Evolutionary conservation across 1,140 invertebrate species (phyloP), one percentile per base, ranked within the genome.

Genomic region (Sweltsa coloradensis): DNA sequence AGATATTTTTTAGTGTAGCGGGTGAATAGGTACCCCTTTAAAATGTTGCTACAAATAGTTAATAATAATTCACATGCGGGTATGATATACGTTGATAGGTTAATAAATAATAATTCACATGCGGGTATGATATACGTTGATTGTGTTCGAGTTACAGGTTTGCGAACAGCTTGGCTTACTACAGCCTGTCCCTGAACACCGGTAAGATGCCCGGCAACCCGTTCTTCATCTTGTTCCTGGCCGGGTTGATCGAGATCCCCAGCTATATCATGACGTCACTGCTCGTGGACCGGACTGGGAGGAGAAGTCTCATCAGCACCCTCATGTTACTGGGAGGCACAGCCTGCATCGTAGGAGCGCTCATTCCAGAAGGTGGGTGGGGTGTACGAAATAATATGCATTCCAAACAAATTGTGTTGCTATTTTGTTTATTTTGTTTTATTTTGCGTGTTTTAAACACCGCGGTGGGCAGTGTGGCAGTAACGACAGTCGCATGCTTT

Each of bases 121-220:
- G n/a, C n/a, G n/a, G n/a, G n/a, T n/a, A n/a, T n/a, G n/a, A n/a
- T n/a, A n/a, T n/a, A n/a, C n/a, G n/a, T n/a, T n/a, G n/a, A n/a
- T n/a, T n/a, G n/a, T n/a, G n/a, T n/a, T n/a, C n/a, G n/a, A n/a
- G n/a, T 56, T 65, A 34, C 51, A 72, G 70, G 69, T 88, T 92
- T 59, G 84, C 86, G 1, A 90, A 90, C 60, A 85, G 86, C 13
- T 71, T 91, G 48, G 84, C 83, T 0, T 92, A 90, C 61, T 92
- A 91, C 57, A 88, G 88, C 0, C 62, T 93, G 1, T 85, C 87
- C 0, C 62, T 92, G 13, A 89, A 83, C 51, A 78, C 83, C 2
- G 83, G 79, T 11, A 59, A 66, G 22, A 62, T 91, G 3, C 72
- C 77, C 45, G 87, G 87, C n/a, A 84, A 89, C 65, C 85, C 86